Percentiles rank a stretch among this genome's conserved stretches.
phyloP scores from a whole-genome alignment of 2,888 invertebrate genomes.

The Lepidochitona cinerea region DNA sequence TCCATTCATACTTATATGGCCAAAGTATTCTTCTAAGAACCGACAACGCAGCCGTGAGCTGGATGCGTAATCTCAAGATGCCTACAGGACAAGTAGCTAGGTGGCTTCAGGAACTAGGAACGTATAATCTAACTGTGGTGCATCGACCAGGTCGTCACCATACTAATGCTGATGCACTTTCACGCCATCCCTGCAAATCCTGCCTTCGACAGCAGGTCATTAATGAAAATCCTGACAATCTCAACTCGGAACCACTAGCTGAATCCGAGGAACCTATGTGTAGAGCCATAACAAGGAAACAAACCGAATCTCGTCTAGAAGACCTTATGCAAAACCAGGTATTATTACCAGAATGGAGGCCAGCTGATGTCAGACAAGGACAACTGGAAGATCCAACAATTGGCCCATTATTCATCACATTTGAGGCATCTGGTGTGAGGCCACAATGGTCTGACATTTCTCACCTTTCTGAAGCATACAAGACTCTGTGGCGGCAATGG shows the following conservation, averaged over 20 bases:
- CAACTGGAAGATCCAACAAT: neutral
- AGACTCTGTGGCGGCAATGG: slow-evolving; percentile 17
- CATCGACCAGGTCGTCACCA: neutral
- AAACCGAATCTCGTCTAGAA: too few species aligned
- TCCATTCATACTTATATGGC: slow-evolving; percentile 5
- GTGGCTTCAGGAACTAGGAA: neutral
- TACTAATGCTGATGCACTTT: neutral
- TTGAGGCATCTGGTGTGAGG: neutral
- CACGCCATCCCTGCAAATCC: neutral
- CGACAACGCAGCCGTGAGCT: slow-evolving; percentile 5
- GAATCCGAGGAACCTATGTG: too few species aligned
- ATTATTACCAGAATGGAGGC: too few species aligned
- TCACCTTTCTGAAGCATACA: neutral
- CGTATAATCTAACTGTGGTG: neutral
- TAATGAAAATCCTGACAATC: too few species aligned
- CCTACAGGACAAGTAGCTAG: neutral
- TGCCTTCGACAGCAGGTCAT: neutral
- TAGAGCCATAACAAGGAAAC: too few species aligned
- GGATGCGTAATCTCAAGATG: neutral
- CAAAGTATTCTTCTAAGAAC: neutral
- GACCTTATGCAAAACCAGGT: too few species aligned
- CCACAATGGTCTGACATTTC: neutral
- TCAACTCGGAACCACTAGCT: too few species aligned
- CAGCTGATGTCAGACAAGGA: neutral
- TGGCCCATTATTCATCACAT: neutral